phyloP scores from a whole-genome alignment of 2,888 invertebrate genomes.

The Hypolimnas misippus region DNA sequence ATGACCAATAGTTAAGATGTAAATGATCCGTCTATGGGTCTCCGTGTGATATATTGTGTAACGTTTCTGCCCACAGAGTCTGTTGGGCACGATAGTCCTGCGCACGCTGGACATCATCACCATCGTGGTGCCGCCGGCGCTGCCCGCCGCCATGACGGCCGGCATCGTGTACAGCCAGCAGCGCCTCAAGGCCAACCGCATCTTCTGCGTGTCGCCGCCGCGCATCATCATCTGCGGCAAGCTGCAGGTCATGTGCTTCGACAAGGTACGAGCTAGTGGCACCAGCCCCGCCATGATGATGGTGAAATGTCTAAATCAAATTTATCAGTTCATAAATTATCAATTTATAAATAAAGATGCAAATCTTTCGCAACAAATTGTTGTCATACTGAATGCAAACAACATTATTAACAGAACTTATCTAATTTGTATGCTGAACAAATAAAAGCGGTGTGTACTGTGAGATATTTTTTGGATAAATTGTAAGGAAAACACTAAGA shows the following conservation, averaged over 20 bases:
- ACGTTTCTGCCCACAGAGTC: slow-evolving; percentile 63
- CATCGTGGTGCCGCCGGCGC: slow-evolving; percentile 95
- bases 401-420: no score
- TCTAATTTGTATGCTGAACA: no score
- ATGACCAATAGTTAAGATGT: no score
- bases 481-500: no score
- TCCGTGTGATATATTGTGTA: neutral
- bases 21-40: no score
- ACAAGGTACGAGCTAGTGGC: slow-evolving; percentile 86
- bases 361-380: no score
- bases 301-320: neutral
- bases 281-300: neutral
- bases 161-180: slow-evolving; percentile 91
- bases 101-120: slow-evolving; percentile 95
- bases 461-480: no score
- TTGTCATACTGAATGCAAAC: no score
- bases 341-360: no score
- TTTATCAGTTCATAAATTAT: no score
- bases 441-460: no score
- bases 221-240: slow-evolving; percentile 92
- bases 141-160: slow-evolving; percentile 95
- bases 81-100: slow-evolving; percentile 86
- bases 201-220: slow-evolving; percentile 91
- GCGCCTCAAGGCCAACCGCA: slow-evolving; percentile 86
- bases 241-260: slow-evolving; percentile 93